These are phyloP conservation scores for Drosophila nebulosa DNA, from an alignment of 1,140 invertebrate species.

Conservation along the genomic window DNA sequence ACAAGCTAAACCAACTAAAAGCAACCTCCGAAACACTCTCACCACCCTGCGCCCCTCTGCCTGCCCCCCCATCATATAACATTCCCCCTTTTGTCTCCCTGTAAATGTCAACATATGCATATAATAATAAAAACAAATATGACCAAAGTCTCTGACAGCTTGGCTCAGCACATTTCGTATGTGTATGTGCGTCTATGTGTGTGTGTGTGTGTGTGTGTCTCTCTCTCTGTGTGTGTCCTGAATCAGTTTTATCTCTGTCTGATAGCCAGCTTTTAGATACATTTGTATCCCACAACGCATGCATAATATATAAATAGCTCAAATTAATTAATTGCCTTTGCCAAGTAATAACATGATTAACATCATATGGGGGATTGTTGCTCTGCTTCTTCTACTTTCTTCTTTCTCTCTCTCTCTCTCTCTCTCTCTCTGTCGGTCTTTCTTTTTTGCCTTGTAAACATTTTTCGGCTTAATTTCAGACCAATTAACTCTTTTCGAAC, in stretches of 20 bases:
- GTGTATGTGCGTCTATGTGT: neutral
- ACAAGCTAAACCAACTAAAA: constrained; percentile 57
- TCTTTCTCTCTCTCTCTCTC: constrained; percentile 11
- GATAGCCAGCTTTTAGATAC: constrained; percentile 45
- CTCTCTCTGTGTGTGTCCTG: neutral
- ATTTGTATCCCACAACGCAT: constrained; percentile 52
- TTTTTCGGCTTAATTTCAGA: constrained; percentile 39
- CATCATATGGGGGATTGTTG: constrained; percentile 27
- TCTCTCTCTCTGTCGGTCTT: neutral
- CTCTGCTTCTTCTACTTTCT: neutral
- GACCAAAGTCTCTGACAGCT: constrained; percentile 67
- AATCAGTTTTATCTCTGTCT: constrained; percentile 11
- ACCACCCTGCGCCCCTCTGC: neutral
- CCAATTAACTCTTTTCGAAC: constrained; percentile 57
- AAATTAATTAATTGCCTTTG: constrained; percentile 74
- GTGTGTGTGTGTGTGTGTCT: neutral
- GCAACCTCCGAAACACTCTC: constrained; percentile 6
- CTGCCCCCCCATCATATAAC: too few species aligned
- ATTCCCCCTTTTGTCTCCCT: constrained; percentile 30
- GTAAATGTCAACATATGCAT: constrained; percentile 77
- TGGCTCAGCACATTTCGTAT: constrained; percentile 64
- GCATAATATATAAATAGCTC: constrained; percentile 69
- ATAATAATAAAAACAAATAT: constrained; percentile 78
- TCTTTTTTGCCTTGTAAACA: neutral
- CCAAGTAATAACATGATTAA: constrained; percentile 71